Base-by-base conservation (phyloP, 2,113 vertebrate species). In the Grammomys dolichurus region DNA sequence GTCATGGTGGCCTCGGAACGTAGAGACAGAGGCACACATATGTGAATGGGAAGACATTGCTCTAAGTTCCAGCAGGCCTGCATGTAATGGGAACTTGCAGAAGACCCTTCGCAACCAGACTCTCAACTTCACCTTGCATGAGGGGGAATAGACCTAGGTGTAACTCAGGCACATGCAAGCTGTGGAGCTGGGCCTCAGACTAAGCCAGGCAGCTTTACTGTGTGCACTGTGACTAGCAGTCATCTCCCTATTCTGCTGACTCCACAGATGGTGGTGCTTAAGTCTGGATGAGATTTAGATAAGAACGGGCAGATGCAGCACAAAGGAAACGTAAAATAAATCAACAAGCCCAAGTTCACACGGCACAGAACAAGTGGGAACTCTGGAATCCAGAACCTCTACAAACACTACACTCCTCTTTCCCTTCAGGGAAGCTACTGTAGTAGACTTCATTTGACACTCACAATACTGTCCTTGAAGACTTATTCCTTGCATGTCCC, bases 231-330 rank as follows among this genome's bases (percentile, higher is more conserved):
- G 67, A 28, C 24, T 78, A 87, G 76, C 31, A 1, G 91, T 31
- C 46, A 77, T n/a, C 87, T 69, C 54, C n/a, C 19, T 48, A 12
- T 70, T 80, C 7, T 48, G 43, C 3, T 63, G 70, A 76, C 36
- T 76, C 54, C 36, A 91, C 19, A n/a, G 77, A 93, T 48, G 24
- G 5, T 72, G 63, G 40, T 17, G 43, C 88, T 33, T 10, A 89
- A 60, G 76, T 26, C 24, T 76, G 81, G 91, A 89, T n/a, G 12
- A 33, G 87, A 82, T 56, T 96, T 26, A 56, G n/a, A 90, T 76
- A 87, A 89, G 70, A 28, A 56, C 3, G 67, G 92, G 51, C 2
- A n/a, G 60, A 58, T 5, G 22, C 58, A 70, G 63, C 56, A 77
- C 48, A 65, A 76, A 16, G 5, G 11, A 90, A 20, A 80, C 36